phyloP scores from a whole-genome alignment of 2,888 invertebrate species.

The Sinhomidia bicolor region DNA sequence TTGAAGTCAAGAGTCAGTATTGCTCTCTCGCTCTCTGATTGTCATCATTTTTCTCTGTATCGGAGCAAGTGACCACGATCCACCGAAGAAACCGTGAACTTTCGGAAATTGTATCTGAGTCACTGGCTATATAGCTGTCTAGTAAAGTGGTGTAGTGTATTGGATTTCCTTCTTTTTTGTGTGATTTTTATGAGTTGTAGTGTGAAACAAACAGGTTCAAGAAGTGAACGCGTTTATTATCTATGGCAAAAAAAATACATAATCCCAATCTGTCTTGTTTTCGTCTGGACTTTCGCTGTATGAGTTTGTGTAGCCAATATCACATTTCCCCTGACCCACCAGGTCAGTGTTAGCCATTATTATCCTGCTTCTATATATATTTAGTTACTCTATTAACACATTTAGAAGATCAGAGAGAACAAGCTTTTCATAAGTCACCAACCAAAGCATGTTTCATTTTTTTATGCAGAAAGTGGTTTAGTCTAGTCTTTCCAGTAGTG shows the following conservation, averaged over 20 bases:
- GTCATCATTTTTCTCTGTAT: not conserved
- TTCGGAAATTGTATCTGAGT: constrained; percentile 21
- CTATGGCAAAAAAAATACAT: not conserved
- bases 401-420: not conserved
- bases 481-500: not conserved
- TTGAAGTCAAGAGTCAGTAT: no score
- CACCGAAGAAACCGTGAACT: constrained; percentile 24
- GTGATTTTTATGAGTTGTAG: not conserved
- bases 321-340: constrained; percentile 26
- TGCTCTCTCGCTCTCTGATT: no score
- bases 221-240: not conserved
- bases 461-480: no score
- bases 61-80: constrained; percentile 45
- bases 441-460: not conserved
- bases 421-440: not conserved
- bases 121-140: no score
- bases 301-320: not conserved
- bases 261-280: not conserved
- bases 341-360: no score
- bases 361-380: no score
- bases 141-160: no score
- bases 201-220: constrained; percentile 11
- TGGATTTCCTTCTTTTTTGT: constrained; percentile 32
- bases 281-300: not conserved
- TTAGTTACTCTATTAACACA: constrained; percentile 18